Evolutionary conservation across 2,113 vertebrate species (phyloP).

Genomic region (Marcusenius ussheri): DNA sequence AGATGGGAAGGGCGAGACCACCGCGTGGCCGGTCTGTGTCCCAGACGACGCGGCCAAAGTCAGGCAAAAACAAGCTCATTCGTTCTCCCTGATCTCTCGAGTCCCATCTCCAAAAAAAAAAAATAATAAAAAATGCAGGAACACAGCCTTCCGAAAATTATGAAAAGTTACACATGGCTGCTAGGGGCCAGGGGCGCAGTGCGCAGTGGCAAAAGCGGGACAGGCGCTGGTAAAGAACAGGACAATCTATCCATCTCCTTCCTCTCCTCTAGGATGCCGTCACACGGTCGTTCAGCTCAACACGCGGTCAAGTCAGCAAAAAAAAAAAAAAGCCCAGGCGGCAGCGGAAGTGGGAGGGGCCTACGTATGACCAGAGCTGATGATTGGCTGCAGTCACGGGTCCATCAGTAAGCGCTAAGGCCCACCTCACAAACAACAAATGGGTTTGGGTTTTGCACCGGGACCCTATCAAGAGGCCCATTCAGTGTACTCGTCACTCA

Average conservation of each 20-base stretch:
- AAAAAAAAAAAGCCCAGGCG: background rate
- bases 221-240: background rate
- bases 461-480: background rate
- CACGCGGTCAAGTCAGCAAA: background rate
- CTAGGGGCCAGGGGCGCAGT: conserved; percentile 17
- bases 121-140: background rate
- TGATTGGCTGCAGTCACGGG: background rate
- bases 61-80: background rate
- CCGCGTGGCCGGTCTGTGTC: background rate
- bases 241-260: background rate
- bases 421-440: background rate
- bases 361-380: background rate
- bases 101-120: background rate
- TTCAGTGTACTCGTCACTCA: background rate
- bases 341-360: conserved; percentile 16
- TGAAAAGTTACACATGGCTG: background rate
- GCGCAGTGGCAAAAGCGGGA: background rate
- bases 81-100: background rate
- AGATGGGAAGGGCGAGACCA: background rate
- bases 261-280: background rate
- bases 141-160: background rate
- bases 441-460: background rate
- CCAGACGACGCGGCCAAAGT: background rate
- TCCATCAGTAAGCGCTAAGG: background rate
- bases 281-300: conserved; percentile 18